These are phyloP conservation scores for Paraplagusia blochii DNA, from an alignment of 2,113 vertebrate genomes.

Conservation along the genomic window DNA sequence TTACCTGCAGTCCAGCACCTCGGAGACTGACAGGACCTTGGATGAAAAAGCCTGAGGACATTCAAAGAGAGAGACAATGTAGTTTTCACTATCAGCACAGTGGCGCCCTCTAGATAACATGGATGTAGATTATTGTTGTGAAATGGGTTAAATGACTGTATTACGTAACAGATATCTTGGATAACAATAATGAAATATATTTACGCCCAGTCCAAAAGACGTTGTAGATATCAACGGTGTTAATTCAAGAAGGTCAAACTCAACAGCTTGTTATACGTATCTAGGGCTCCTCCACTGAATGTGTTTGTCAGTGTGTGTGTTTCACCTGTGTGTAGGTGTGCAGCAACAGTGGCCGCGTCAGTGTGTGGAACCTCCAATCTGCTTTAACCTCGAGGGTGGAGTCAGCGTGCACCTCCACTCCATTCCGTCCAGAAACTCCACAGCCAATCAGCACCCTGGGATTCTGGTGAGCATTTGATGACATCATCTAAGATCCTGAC, in stretches of 20 bases:
- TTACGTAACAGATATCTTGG: no score
- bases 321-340: constrained; percentile 53
- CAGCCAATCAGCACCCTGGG: constrained; percentile 55
- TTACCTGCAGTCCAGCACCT: constrained; percentile 55
- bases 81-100: no score
- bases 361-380: constrained; percentile 73
- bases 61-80: background rate
- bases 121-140: no score
- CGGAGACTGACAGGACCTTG: constrained; percentile 29
- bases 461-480: constrained; percentile 61
- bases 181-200: no score
- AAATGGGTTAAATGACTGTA: no score
- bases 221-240: no score
- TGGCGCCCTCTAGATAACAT: no score
- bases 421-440: constrained; percentile 16
- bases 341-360: constrained; percentile 50
- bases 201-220: no score
- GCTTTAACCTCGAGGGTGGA: constrained; percentile 65
- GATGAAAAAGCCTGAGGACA: constrained; percentile 19
- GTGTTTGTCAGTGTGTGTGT: constrained; percentile 14
- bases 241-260: no score
- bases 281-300: background rate
- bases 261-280: no score
- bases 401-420: constrained; percentile 45
- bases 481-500: no score